Conservation (phyloP, 2,797 vertebrate genomes). For the Lutjanus campechanus region DNA sequence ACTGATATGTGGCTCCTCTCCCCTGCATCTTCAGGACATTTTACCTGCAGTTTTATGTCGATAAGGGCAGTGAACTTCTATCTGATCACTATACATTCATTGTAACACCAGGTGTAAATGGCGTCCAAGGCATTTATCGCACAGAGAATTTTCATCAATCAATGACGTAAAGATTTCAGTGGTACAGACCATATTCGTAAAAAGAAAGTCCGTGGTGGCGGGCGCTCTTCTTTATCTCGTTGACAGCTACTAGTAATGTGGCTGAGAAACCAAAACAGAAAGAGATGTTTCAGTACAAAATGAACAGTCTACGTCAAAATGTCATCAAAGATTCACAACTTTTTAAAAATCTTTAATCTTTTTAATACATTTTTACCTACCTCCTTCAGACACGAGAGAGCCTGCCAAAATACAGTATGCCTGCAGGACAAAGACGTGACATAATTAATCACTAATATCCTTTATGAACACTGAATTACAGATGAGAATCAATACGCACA, state of each 20-base stretch:
- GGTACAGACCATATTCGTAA: conserved; percentile 94
- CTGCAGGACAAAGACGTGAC: conserved; percentile 75
- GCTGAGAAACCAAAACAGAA: conserved; percentile 84
- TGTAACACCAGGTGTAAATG: not conserved
- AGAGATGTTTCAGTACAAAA: conserved; percentile 20
- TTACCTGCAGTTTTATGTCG: conserved; percentile 1
- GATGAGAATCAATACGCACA: too few species aligned
- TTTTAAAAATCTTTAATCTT: not conserved
- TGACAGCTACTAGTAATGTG: conserved; percentile 96
- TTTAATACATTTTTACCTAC: conserved; percentile 76
- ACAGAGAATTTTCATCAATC: not conserved
- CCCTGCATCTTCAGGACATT: not conserved
- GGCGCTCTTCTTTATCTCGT: conserved; percentile 95
- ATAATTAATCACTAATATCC: not conserved
- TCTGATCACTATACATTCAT: not conserved
- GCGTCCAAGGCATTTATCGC: not conserved
- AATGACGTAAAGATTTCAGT: not conserved
- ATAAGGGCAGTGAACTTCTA: not conserved
- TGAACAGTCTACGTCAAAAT: not conserved
- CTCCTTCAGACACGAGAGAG: conserved; percentile 98
- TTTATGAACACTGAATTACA: not conserved
- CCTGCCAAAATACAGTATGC: conserved; percentile 98
- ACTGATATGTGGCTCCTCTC: not conserved
- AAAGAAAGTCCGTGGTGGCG: conserved; percentile 89
- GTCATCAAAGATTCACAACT: not conserved